Evolutionary conservation across 1,140 invertebrate species (phyloP), one percentile per base, ranked within the genome.

Genomic region (Callitettix versicolor): DNA sequence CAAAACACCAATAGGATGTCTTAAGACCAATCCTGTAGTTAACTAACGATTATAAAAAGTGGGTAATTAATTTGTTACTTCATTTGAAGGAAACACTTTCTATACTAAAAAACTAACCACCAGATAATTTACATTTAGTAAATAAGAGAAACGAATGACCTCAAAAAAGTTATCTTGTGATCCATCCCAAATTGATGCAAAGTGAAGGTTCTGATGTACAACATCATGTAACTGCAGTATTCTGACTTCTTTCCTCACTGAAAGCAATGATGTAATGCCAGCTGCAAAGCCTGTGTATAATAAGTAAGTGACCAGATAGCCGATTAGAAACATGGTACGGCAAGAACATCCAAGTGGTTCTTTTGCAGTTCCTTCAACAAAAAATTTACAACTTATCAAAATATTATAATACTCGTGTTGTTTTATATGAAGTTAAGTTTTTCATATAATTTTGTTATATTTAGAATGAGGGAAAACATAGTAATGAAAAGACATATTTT

Each of bases 201-300:
- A 38, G 18, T 30, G 34, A 4, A 36, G 14, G 7, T 51, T 26
- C 30, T 17, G 11, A 7, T 21, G n/a, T 17, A 51, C 5, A 5
- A 34, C 48, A 6, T 38, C 14, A 7, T 51, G 33, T 34, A 30
- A 36, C 33, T 51, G 22, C 14, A 38, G 34, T 6, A n/a, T 38
- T 17, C 14, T 7, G 12, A 18, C 14, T 14, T 51, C 48, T 18
- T 30, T 17, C 30, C 33, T 15, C 7, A 62, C 55, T 12, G 65
- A n/a, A 34, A 65, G 44, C 22, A 64, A 50, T n/a, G 65, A 67
- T 12, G 65, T 67, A 49, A 67, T 64, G 18, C 59, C 63, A 14
- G 65, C 65, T 15, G 65, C 59, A 48, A 67, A 67, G 14, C 60
- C 65, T 0, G 65, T 67, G 42, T 64, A 67, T 22, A 67, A 51